Evolutionary conservation across 37 sponge, comb jelly and placozoan species (phyloP), one percentile per base, ranked within the genome.

Genomic region (Bolinopsis microptera): DNA sequence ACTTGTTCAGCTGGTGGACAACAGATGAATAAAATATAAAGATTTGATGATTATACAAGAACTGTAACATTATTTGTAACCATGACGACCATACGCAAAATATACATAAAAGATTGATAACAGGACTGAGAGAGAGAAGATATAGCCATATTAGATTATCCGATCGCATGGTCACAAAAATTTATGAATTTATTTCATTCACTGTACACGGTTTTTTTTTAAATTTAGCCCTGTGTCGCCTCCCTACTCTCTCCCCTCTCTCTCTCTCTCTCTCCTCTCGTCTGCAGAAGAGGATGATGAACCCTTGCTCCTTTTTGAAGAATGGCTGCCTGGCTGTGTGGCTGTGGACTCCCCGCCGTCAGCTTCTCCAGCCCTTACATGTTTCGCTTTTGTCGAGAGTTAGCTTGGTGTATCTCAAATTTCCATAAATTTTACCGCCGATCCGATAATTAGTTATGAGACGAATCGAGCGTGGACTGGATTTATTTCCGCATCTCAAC

Each of bases 31-130:
- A 48, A 18, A 48, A 48, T 48, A 13, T 48, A 48, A 48, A 48
- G 61, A 48, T 48, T 48, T 48, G 61, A 48, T 48, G 61, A 48
- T 48, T 77, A 21, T 72, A 30, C 80, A 8, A 32, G 80, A 34
- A 77, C 80, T 77, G 80, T 35, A 77, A 77, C 80, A 77, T 34
- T 77, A 77, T 77, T 77, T 77, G 80, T 77, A 32, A 77, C 80
- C 80, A 77, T 77, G 80, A 32, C 37, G 33, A 77, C 80, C 35
- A 3, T 77, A 32, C 80, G 33, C 33, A 77, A 77, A 77, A 77
- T 77, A 77, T 77, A 77, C 35, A 77, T 35, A 32, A 77, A 32
- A 77, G 1, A 77, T 32, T 16, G 28, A 18, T 34, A 34, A 77
- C 33, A 31, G 27, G 21, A 16, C 1, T 77, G 36, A 35, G 2